These are phyloP conservation scores for Hirtodrosophila confusa DNA, from an alignment of 2,888 invertebrate genomes.

Conservation along the genomic window DNA sequence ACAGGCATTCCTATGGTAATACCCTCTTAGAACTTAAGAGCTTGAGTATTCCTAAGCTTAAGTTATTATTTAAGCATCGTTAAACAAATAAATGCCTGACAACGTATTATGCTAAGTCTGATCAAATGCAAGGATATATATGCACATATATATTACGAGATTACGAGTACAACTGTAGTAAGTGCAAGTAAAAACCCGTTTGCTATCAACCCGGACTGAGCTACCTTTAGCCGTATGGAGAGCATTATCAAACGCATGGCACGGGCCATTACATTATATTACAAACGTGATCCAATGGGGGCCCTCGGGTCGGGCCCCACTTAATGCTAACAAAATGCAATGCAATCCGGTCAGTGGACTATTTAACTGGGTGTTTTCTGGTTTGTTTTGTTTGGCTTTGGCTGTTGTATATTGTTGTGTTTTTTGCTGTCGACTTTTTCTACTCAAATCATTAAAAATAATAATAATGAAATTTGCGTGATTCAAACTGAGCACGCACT, in stretches of 20 bases:
- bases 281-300: conserved; percentile 44
- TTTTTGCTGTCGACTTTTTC: conserved; percentile 50
- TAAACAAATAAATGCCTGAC: no score
- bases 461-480: conserved; percentile 80
- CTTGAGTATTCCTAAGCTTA: no score
- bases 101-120: neutral
- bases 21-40: no score
- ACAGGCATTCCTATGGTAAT: no score
- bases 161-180: neutral
- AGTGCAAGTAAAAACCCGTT: conserved; percentile 20
- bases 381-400: conserved; percentile 28
- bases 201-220: conserved; percentile 13
- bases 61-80: no score
- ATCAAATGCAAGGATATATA: neutral
- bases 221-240: conserved; percentile 6
- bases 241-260: conserved; percentile 39
- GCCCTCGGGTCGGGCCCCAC: conserved; percentile 28
- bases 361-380: conserved; percentile 47
- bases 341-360: conserved; percentile 63
- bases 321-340: conserved; percentile 52
- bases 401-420: conserved; percentile 13
- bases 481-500: conserved; percentile 77
- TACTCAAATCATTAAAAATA: conserved; percentile 79
- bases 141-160: neutral
- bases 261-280: conserved; percentile 44